Conservation (phyloP, 1,140 invertebrate species). For the Drosophila biarmipes region DNA sequence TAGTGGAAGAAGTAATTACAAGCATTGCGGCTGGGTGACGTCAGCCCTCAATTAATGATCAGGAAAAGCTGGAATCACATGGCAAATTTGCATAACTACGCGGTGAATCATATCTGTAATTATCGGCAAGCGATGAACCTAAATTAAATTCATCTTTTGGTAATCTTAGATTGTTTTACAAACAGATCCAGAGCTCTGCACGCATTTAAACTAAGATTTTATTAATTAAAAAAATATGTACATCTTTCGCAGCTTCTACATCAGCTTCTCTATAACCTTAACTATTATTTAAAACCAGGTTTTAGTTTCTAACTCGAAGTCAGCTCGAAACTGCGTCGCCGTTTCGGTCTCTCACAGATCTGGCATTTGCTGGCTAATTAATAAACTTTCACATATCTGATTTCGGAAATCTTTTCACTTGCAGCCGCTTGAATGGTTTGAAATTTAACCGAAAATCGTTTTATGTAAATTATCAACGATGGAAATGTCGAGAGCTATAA, state of each 20-base stretch:
- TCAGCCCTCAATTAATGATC: conserved; percentile 41
- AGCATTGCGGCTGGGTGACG: conserved; percentile 22
- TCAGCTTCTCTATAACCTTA: background rate
- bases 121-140: conserved; percentile 1
- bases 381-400: conserved; percentile 78
- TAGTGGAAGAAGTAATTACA: conserved; percentile 44
- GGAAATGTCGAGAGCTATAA: conserved; percentile 26
- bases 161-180: background rate
- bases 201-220: background rate
- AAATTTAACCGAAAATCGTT: conserved; percentile 54
- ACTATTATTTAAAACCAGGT: background rate
- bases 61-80: conserved; percentile 18
- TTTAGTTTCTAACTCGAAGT: background rate
- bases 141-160: background rate
- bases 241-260: background rate
- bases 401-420: conserved; percentile 72
- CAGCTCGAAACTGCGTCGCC: conserved; percentile 7
- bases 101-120: conserved; percentile 23
- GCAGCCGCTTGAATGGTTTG: conserved; percentile 51
- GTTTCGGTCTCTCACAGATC: conserved; percentile 10
- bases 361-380: conserved; percentile 68
- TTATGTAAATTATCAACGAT: conserved; percentile 71
- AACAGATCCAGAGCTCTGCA: too few species aligned
- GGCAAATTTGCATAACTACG: conserved; percentile 29
- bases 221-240: background rate